phyloP scores from a whole-genome alignment of 2,888 invertebrate species.

The Agrilus biguttatus region DNA sequence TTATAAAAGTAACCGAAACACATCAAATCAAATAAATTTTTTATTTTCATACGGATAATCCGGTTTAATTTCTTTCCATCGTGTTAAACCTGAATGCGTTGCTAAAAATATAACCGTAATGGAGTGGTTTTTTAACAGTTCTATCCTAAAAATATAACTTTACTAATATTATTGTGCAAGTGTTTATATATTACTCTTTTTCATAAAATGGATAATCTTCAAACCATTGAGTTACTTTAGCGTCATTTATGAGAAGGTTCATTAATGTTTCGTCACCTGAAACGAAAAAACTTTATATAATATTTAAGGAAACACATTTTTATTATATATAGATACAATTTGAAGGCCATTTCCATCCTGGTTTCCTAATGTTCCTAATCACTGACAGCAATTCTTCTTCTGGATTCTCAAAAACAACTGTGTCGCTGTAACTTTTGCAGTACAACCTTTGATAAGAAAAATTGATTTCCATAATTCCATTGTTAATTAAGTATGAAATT shows the following conservation, averaged over 20 bases:
- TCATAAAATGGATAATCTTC: conserved; percentile 8
- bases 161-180: background rate
- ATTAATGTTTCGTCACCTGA: conserved; percentile 9
- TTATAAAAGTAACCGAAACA: conserved; percentile 1
- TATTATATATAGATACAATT: conserved; percentile 4
- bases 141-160: conserved; percentile 39
- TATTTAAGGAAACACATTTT: too few species aligned
- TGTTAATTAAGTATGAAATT: background rate
- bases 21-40: background rate
- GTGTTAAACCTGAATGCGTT: conserved; percentile 75
- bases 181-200: too few species aligned
- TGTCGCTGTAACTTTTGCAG: conserved; percentile 8
- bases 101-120: conserved; percentile 71
- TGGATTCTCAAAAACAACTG: conserved; percentile 39
- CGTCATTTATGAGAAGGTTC: conserved; percentile 20
- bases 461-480: background rate
- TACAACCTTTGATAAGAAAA: conserved; percentile 8
- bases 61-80: conserved; percentile 46
- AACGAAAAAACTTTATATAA: background rate
- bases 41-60: background rate
- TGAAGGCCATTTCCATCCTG: conserved; percentile 3
- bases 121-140: conserved; percentile 64
- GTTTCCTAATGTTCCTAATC: conserved; percentile 50
- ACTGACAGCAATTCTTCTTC: conserved; percentile 63
- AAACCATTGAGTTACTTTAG: conserved; percentile 23